Evolutionary conservation across 2,113 vertebrate genomes (phyloP).

Genomic region (Lipotes vexillifer): DNA sequence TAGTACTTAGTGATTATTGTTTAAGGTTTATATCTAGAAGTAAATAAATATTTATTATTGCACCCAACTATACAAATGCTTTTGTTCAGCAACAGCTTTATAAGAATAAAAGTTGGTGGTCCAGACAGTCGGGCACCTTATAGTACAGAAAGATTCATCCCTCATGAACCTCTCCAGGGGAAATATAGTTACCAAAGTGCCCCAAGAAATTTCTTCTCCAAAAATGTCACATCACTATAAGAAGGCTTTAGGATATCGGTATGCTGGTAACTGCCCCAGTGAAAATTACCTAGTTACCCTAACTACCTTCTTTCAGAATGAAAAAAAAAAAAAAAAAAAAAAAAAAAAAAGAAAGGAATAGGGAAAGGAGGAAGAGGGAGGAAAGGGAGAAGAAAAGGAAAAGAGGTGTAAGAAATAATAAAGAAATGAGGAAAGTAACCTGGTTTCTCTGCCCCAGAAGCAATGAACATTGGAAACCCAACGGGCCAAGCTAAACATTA

Average conservation of each 20-base stretch:
- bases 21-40: neutral
- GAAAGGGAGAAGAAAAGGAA: neutral
- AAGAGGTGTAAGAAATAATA: neutral
- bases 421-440: neutral
- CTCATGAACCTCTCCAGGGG: neutral
- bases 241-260: neutral
- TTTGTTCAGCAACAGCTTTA: neutral
- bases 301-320: neutral
- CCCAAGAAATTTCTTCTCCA: neutral
- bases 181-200: neutral
- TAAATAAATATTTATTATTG: neutral
- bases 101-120: neutral
- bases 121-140: neutral
- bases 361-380: neutral
- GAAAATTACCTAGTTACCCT: neutral
- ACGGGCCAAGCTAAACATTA: conserved; percentile 5
- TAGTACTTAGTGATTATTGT: neutral
- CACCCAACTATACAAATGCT: neutral
- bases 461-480: conserved; percentile 29
- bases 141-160: neutral
- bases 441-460: conserved; percentile 17
- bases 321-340: neutral
- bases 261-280: neutral
- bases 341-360: neutral
- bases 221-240: neutral